Base-by-base conservation (phyloP, 2,797 vertebrate genomes). In the Lerista edwardsae region DNA sequence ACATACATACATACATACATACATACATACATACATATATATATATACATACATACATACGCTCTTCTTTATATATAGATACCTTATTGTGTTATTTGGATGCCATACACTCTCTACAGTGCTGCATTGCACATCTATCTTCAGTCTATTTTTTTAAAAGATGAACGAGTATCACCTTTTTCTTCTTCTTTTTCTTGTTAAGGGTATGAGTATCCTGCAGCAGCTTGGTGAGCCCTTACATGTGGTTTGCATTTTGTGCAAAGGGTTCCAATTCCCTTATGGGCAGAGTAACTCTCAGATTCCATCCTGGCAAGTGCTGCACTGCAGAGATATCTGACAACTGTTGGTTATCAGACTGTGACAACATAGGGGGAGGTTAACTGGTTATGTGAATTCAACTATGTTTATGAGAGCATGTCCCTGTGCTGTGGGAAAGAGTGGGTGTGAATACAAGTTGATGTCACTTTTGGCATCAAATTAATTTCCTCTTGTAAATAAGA, bases 391-490 rank as follows among this genome's bases (percentile, higher is more conserved):
- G 6, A 5, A 27, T 39, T 39, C 55, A 27, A 10, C 14, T 27
- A 29, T 65, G 39, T 65, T 65, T 44, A 64, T 65, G 39, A 47
- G 77, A 23, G 62, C 61, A 47, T 11, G 10, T 17, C 29, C 31
- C 29, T 47, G 34, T 34, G 29, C 15, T 34, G n/a, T 75, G 74
- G 74, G n/a, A 59, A 55, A 59, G 11, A 36, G 59, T 19, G 27
- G 59, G 59, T 64, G 61, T 7, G 29, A 65, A 29, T 41, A 64
- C 59, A 62, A 78, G 59, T 29, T 65, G 39, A 79, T 65, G 29
- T 47, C 61, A 47, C 77, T 65, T 47, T 65, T 44, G 77, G 62
- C 61, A 79, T 39, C 77, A 65, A n/a, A 79, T 62, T 47, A 65
- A 65, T 29, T 79, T 65, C 77, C 61, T 79, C 27, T 47, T 27